These are phyloP conservation scores for Chironex yamaguchii DNA, from an alignment of 30 jellyfish, hydroid and myxozoan genomes.

Conservation along the genomic window DNA sequence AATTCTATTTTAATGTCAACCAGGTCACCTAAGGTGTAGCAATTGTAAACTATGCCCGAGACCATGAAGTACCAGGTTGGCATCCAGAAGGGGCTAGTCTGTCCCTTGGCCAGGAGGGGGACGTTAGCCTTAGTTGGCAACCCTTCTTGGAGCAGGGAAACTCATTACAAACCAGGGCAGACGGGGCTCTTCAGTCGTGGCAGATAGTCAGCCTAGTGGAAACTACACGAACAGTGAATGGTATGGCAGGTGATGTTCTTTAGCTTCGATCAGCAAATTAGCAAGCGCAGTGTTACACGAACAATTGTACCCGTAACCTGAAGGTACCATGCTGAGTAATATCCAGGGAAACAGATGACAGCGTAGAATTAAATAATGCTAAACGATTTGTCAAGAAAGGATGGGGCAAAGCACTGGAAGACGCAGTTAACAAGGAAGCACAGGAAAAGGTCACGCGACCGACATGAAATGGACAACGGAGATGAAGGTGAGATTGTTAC, in stretches of 20 bases:
- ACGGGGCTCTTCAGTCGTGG: background rate
- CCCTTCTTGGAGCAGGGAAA: background rate
- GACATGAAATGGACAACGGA: background rate
- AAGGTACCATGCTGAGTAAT: background rate
- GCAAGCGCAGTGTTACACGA: background rate
- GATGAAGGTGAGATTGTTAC: background rate
- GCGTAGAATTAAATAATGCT: background rate
- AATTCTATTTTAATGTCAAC: too few relatives aligned
- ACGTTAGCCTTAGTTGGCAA: background rate
- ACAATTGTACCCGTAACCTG: background rate
- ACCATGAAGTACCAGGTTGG: too few relatives aligned
- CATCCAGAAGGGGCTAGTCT: too few relatives aligned
- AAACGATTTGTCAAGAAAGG: background rate
- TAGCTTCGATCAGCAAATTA: background rate
- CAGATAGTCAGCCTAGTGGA: background rate
- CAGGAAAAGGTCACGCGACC: background rate
- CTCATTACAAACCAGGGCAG: background rate
- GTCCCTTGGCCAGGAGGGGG: too few relatives aligned
- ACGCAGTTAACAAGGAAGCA: background rate
- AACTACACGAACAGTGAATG: background rate
- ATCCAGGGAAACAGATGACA: background rate
- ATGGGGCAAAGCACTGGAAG: background rate
- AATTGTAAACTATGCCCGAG: too few relatives aligned
- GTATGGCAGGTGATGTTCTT: background rate
- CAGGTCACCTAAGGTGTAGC: too few relatives aligned